Conservation (phyloP, 2,888 invertebrate species). For the Nemapogon koenigi region DNA sequence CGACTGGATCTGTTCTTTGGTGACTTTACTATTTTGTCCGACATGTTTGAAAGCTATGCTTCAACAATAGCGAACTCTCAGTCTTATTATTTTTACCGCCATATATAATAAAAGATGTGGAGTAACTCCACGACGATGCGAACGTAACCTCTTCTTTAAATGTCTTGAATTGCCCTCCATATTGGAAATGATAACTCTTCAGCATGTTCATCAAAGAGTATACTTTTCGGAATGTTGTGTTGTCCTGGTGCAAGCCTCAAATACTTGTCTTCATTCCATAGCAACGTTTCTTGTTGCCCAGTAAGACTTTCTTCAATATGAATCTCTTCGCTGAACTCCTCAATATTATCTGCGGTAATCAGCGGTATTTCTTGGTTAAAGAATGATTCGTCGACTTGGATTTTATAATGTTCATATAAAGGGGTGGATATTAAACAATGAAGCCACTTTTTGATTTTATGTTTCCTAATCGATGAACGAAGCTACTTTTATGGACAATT, state of each 20-base stretch:
- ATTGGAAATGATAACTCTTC: constrained; percentile 25
- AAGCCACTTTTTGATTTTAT: constrained; percentile 18
- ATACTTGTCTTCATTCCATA: constrained; percentile 20
- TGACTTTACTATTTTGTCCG: constrained; percentile 18
- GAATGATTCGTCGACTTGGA: not conserved
- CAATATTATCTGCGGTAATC: not conserved
- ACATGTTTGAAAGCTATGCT: constrained; percentile 20
- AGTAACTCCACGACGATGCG: constrained; percentile 17
- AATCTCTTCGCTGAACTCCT: constrained; percentile 14
- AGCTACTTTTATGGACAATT: not conserved
- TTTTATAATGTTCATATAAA: constrained; percentile 8
- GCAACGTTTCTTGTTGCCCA: constrained; percentile 20
- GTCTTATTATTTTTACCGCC: constrained; percentile 17
- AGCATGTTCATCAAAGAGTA: constrained; percentile 22
- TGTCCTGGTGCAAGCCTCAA: constrained; percentile 17
- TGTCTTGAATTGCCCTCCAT: constrained; percentile 17
- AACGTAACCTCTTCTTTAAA: constrained; percentile 14
- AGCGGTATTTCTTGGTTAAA: not conserved
- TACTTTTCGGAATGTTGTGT: constrained; percentile 13
- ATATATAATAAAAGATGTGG: constrained; percentile 20
- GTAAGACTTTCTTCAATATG: constrained; percentile 18
- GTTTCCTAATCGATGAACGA: not conserved
- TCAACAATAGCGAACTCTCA: constrained; percentile 12
- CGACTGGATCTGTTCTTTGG: constrained; percentile 18
- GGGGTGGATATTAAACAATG: constrained; percentile 17